Conservation (phyloP, 2,113 vertebrate genomes). For the Sinosuthora webbiana region DNA sequence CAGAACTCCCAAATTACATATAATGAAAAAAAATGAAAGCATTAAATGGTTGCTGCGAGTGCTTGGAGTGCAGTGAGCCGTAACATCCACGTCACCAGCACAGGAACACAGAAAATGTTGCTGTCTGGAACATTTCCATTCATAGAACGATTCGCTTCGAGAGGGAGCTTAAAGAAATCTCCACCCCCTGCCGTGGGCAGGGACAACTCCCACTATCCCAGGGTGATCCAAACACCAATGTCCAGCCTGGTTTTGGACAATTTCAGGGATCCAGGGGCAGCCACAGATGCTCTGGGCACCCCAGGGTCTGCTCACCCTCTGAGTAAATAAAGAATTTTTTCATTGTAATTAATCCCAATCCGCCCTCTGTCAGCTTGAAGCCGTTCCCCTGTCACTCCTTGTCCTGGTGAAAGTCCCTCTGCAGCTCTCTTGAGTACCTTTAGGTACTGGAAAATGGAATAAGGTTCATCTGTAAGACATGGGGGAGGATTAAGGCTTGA, state of each 20-base stretch:
- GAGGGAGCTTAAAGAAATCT: neutral
- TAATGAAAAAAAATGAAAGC: constrained; percentile 51
- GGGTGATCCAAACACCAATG: rapidly evolving
- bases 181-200: neutral
- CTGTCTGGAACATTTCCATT: constrained; percentile 1
- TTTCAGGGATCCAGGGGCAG: neutral
- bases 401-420: neutral
- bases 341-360: neutral
- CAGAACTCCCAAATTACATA: constrained; percentile 30
- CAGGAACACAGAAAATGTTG: constrained; percentile 1
- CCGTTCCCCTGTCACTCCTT: neutral
- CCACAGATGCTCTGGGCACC: neutral
- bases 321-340: neutral
- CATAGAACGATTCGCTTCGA: neutral
- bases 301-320: neutral
- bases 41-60: constrained; percentile 19
- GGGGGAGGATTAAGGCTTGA: neutral
- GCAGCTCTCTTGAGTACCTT: neutral
- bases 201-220: neutral
- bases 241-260: neutral
- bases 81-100: neutral
- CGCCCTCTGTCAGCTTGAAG: neutral
- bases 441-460: neutral
- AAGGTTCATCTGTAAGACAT: neutral
- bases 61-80: constrained; percentile 16